A percentile compares a stretch with the other conserved stretches of the same genome.
phyloP scores from a whole-genome alignment of 2,113 vertebrate species.

The Brevimyrus niger region DNA sequence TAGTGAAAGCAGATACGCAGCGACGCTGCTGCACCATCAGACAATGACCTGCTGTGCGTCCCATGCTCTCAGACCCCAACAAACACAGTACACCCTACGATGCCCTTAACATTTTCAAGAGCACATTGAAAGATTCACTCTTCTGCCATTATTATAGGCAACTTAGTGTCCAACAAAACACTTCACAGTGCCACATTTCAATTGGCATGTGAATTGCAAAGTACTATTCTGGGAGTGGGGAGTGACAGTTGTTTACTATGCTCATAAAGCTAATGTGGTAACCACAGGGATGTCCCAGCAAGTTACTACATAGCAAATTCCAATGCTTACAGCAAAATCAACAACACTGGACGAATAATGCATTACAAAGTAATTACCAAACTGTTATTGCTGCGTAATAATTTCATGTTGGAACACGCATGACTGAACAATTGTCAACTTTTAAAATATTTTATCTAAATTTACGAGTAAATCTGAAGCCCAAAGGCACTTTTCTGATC shows the following conservation, averaged over 20 bases:
- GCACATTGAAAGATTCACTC: background rate
- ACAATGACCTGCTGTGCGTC: background rate
- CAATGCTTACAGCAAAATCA: constrained; percentile 5
- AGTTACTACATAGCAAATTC: constrained; percentile 23
- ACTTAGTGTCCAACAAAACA: background rate
- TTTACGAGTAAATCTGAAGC: background rate
- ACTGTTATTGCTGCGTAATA: background rate
- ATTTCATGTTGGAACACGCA: background rate
- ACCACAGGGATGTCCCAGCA: constrained; percentile 22
- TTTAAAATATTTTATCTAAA: constrained; percentile 10
- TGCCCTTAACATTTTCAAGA: background rate
- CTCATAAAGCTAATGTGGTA: constrained; percentile 18
- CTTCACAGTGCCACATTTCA: background rate
- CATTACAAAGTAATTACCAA: constrained; percentile 13
- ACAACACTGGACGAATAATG: constrained; percentile 12
- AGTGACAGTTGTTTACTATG: constrained; percentile 5
- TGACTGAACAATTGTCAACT: constrained; percentile 12
- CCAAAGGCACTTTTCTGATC: background rate
- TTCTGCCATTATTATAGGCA: background rate
- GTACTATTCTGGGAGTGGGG: constrained; percentile 11
- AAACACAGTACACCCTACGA: background rate
- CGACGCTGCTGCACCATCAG: background rate
- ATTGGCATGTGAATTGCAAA: background rate
- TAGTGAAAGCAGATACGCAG: background rate
- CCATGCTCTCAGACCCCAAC: background rate